Base-by-base conservation (phyloP, 2,888 invertebrate species). In the Plutella xylostella region DNA sequence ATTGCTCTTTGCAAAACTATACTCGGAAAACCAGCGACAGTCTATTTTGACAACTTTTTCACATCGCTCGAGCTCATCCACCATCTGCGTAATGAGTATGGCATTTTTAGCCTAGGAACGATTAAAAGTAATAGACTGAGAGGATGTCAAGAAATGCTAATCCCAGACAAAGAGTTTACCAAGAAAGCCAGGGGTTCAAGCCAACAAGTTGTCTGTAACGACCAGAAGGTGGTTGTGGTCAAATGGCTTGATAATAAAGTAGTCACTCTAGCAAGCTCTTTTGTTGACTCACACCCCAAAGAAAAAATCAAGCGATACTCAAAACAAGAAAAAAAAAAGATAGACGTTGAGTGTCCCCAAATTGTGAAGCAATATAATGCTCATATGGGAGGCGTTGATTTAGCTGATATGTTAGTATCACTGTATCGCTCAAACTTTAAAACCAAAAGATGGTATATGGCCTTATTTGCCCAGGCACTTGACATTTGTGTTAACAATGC, bases 281-380 rank as follows among this genome's bases (percentile, higher is more conserved):
- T 48, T 47, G 47, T 47, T n/a, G 45, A 37, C 31, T 33, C 43
- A 19, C 30, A 44, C 31, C 44, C 44, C 7, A n/a, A 11, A 20
- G 22, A 42, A 21, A 28, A 33, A 34, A 22, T 33, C n/a, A 17
- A 12, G 18, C 22, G 42, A 42, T 42, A 34, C 17, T 17, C 11
- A 7, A 42, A 42, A 20, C 39, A 12, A 42, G 35, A 15, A 20
- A 51, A 51, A 33, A 22, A 15, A 12, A 52, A 43, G 35, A 31
- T 46, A 22, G 31, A 17, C 4, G 45, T 49, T 15, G 3, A 28
- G 14, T 50, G 50, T 43, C 50, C 48, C 3, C 21, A 51, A 33
- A 46, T 50, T 20, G 43, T 54, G 31, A 48, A 53, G 37, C 52
- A 55, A n/a, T 57, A 52, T 41, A 55, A 56, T 45, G 46, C 45